Evolutionary conservation across 1,140 invertebrate genomes (phyloP).

Genomic region (Drosophila arizonae): DNA sequence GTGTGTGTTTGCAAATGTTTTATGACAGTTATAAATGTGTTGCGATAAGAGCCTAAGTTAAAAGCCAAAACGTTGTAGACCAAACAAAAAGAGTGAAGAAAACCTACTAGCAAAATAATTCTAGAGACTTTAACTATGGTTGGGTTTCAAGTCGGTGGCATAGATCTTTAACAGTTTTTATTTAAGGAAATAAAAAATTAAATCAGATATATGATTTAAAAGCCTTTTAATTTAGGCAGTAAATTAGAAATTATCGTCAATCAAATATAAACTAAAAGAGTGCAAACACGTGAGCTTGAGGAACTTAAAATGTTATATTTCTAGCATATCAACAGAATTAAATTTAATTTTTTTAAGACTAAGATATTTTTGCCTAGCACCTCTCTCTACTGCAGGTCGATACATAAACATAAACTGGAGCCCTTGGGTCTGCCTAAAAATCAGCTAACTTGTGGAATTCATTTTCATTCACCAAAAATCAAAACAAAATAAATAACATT

Average conservation of each 20-base stretch:
- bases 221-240: too few relatives aligned
- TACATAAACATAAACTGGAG: slow-evolving; percentile 3
- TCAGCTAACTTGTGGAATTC: background rate
- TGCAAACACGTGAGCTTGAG: background rate
- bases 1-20: slow-evolving; percentile 24
- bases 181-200: background rate
- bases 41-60: slow-evolving; percentile 40
- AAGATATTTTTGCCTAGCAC: background rate
- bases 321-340: background rate
- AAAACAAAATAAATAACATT: slow-evolving; percentile 5
- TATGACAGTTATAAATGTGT: slow-evolving; percentile 48
- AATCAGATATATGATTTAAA: too few relatives aligned
- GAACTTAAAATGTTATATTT: background rate
- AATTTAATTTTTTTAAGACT: background rate
- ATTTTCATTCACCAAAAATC: slow-evolving; percentile 27
- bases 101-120: slow-evolving; percentile 21
- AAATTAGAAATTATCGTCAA: too few relatives aligned
- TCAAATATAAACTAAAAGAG: too few relatives aligned
- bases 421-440: slow-evolving; percentile 30
- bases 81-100: slow-evolving; percentile 18
- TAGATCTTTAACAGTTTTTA: background rate
- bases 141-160: background rate
- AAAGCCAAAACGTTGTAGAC: slow-evolving; percentile 23
- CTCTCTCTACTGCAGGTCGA: background rate
- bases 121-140: background rate